Evolutionary conservation across 2,888 invertebrate species (phyloP).

Genomic region (Rotaria magnacalcarata): DNA sequence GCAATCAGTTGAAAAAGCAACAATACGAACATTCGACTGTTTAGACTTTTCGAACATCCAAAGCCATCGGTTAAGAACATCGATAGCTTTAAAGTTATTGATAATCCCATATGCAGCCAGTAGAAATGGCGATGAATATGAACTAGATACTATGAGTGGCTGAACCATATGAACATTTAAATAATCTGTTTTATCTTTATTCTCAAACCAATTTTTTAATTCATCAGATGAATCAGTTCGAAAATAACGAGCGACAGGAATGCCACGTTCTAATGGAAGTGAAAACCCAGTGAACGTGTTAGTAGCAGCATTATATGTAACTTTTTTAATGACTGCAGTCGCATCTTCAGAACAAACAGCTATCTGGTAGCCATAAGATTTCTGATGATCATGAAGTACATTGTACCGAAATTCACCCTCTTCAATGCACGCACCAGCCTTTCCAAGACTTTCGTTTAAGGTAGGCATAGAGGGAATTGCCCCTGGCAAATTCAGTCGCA

Average conservation of each 20-base stretch:
- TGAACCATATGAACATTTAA: neutral
- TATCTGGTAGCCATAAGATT: neutral
- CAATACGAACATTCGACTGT: neutral
- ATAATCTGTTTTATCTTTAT: neutral
- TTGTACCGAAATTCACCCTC: neutral
- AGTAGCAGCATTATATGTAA: neutral
- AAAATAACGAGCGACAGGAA: neutral
- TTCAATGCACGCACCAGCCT: neutral
- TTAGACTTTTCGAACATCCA: neutral
- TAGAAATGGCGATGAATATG: neutral
- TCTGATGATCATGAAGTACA: neutral
- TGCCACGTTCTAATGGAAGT: neutral
- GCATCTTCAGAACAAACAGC: neutral
- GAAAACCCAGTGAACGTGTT: neutral
- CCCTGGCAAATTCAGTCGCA: neutral
- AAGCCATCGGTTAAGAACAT: neutral
- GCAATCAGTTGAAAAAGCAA: neutral
- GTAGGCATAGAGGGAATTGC: neutral
- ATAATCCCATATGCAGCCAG: neutral
- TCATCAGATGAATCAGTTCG: neutral
- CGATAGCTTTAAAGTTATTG: neutral
- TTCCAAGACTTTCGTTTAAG: neutral
- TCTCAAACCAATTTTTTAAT: neutral
- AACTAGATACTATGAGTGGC: neutral
- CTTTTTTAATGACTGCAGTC: neutral